These are phyloP conservation scores for Sclerurus mexicanus DNA, from an alignment of 2,113 vertebrate genomes.

Conservation along the genomic window DNA sequence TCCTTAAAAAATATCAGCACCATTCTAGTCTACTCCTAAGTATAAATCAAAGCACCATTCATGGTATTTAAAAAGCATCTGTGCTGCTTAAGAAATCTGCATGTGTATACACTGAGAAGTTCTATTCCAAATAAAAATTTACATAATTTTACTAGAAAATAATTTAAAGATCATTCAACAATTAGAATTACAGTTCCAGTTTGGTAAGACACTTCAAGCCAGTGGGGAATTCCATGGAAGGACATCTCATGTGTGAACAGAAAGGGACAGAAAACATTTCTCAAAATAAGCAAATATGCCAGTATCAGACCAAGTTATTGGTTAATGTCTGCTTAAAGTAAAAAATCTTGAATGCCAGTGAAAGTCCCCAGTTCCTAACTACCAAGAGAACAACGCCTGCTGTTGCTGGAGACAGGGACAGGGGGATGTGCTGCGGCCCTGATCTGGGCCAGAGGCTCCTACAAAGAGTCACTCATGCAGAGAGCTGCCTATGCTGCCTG, in stretches of 20 bases:
- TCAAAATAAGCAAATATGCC: neutral
- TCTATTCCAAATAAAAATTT: neutral
- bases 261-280: neutral
- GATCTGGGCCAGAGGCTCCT: accelerated
- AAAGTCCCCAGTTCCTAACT: accelerated
- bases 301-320: neutral
- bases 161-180: neutral
- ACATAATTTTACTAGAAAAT: neutral
- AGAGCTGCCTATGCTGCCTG: neutral
- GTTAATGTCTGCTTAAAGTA: neutral
- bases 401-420: neutral
- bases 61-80: neutral
- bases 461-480: neutral
- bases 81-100: neutral
- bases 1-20: neutral
- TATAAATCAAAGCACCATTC: neutral
- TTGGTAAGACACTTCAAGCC: neutral
- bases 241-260: neutral
- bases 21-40: neutral
- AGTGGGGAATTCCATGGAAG: neutral
- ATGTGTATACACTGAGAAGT: neutral
- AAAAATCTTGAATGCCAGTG: neutral
- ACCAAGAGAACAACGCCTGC: neutral
- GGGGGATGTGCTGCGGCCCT: accelerated
- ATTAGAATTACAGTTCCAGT: neutral